Percentiles rank a stretch among this genome's conserved stretches.
These are phyloP conservation scores for Diplosoma virens DNA, from an alignment of 23 tunicate species.

Conservation along the genomic window DNA sequence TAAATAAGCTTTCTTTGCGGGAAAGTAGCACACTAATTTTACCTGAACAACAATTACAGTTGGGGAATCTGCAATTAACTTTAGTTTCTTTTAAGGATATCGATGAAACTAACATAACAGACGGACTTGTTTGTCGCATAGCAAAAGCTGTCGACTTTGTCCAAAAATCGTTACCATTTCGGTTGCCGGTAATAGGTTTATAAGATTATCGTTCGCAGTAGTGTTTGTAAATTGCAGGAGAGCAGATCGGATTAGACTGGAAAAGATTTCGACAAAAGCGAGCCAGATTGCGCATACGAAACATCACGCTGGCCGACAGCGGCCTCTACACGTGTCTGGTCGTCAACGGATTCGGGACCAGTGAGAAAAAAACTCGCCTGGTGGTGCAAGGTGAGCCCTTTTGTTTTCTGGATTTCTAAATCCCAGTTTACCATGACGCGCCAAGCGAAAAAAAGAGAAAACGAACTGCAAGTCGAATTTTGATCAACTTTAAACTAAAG, in stretches of 20 bases:
- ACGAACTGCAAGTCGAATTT: too few relatives aligned
- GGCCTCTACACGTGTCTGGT: slow-evolving; percentile 19
- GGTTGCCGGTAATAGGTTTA: neutral
- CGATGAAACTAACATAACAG: too few relatives aligned
- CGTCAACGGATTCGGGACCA: slow-evolving; percentile 17
- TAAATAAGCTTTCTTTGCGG: too few relatives aligned
- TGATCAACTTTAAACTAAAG: too few relatives aligned
- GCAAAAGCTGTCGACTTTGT: too few relatives aligned
- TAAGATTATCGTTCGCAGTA: neutral
- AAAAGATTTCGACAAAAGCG: slow-evolving; percentile 7
- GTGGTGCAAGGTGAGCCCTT: slow-evolving; percentile 3
- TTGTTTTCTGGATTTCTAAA: too few relatives aligned
- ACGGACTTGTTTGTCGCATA: too few relatives aligned
- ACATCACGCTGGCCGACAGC: slow-evolving; percentile 1
- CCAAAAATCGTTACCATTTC: neutral
- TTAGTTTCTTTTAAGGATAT: too few relatives aligned
- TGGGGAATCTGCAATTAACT: too few relatives aligned
- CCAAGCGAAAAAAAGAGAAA: too few relatives aligned
- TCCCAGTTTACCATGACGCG: too few relatives aligned
- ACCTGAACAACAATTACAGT: neutral
- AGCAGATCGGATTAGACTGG: slow-evolving; percentile 24
- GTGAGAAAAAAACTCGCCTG: neutral
- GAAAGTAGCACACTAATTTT: neutral
- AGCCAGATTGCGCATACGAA: slow-evolving; percentile 13
- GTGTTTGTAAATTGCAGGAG: neutral